Conservation (phyloP, 2,797 vertebrate species). For the Peromyscus melanophrys region DNA sequence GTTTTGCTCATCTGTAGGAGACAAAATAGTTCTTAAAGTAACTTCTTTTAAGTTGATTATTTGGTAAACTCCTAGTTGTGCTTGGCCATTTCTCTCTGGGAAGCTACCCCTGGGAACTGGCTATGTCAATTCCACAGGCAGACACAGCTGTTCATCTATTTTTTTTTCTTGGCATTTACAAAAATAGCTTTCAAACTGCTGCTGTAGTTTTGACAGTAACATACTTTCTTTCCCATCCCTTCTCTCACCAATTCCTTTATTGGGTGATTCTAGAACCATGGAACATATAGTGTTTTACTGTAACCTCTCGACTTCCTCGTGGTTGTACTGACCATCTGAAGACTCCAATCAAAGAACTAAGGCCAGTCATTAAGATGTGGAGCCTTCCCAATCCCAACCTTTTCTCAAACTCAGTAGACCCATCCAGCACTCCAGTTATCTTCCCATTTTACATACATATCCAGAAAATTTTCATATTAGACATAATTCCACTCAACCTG, state of each 20-base stretch:
- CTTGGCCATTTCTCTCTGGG: not conserved
- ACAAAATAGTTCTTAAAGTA: constrained; percentile 51
- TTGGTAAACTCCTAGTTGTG: constrained; percentile 50
- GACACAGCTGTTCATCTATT: constrained; percentile 58
- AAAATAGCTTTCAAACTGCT: constrained; percentile 70
- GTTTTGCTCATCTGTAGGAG: not conserved
- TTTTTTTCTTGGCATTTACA: constrained; percentile 70
- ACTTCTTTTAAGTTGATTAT: constrained; percentile 5
- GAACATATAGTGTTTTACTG: not conserved
- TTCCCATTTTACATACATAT: not conserved
- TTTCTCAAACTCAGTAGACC: not conserved
- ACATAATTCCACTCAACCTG: not conserved
- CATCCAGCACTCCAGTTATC: not conserved
- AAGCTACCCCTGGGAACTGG: constrained; percentile 39
- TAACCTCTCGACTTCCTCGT: not conserved
- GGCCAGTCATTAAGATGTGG: not conserved
- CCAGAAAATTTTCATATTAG: not conserved
- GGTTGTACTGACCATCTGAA: not conserved
- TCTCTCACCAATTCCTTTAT: not conserved
- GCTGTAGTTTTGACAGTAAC: constrained; percentile 51
- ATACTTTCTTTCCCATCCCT: not conserved
- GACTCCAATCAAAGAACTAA: not conserved
- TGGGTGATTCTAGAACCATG: not conserved
- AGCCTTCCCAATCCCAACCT: not conserved
- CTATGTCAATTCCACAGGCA: constrained; percentile 52